Conservation (phyloP, 2,797 vertebrate genomes). For the Squalus acanthias region DNA sequence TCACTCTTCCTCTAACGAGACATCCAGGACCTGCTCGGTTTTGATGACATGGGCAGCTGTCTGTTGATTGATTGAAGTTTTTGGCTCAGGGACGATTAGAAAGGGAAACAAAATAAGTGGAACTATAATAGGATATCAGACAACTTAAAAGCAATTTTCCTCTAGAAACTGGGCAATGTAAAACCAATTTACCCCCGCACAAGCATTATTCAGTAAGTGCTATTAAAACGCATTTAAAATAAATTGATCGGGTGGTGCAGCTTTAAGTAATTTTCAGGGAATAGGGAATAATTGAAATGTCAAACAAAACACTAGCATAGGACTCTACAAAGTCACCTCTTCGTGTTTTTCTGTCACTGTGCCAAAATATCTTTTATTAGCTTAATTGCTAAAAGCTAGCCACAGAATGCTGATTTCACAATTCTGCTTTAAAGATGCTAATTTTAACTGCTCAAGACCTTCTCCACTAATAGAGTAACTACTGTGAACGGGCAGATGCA, state of each 20-base stretch:
- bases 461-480: not conserved
- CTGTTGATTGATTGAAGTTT: not conserved
- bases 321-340: not conserved
- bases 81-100: not conserved
- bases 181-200: not conserved
- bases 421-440: not conserved
- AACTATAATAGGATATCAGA: not conserved
- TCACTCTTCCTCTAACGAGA: not conserved
- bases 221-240: not conserved
- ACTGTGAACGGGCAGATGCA: not conserved
- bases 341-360: not conserved
- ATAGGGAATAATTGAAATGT: not conserved
- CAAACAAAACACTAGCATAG: not conserved
- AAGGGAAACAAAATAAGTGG: not conserved
- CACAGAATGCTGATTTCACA: not conserved
- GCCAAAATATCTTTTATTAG: slow-evolving; percentile 14
- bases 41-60: not conserved
- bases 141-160: not conserved
- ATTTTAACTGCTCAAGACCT: not conserved
- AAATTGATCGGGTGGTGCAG: not conserved
- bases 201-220: not conserved
- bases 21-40: not conserved
- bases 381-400: not conserved
- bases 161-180: not conserved
- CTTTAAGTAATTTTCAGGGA: not conserved